phyloP scores from a whole-genome alignment of 2,888 invertebrate genomes.

The Calliphora vomitoria region DNA sequence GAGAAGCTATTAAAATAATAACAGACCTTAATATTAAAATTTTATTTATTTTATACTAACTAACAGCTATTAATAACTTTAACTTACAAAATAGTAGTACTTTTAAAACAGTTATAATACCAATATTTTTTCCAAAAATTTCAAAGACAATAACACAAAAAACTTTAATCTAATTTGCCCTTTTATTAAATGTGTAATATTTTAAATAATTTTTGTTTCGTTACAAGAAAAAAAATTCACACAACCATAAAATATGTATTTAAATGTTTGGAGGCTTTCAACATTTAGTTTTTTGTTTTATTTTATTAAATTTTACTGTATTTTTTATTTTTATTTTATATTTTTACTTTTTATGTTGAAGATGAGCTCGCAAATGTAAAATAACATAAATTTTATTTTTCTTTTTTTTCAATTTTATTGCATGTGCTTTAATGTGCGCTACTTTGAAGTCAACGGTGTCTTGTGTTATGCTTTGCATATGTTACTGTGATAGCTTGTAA shows the following conservation, averaged over 20 bases:
- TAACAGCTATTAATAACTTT: too few relatives aligned
- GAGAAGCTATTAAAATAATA: too few relatives aligned
- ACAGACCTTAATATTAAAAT: too few relatives aligned
- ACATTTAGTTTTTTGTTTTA: neutral
- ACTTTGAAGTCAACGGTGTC: neutral
- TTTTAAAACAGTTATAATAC: too few relatives aligned
- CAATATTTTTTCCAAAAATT: too few relatives aligned
- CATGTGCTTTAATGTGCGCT: constrained; percentile 6
- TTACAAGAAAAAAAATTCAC: neutral
- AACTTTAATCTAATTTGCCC: too few relatives aligned
- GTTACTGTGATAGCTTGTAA: neutral
- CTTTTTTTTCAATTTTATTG: neutral
- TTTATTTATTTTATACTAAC: too few relatives aligned
- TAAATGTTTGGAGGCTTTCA: neutral
- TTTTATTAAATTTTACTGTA: constrained; percentile 3
- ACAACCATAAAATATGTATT: neutral
- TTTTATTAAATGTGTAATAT: too few relatives aligned
- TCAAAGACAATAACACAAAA: too few relatives aligned
- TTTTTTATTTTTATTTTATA: neutral
- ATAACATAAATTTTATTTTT: constrained; percentile 50
- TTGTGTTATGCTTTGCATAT: neutral
- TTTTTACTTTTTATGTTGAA: constrained; percentile 18
- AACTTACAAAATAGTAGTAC: too few relatives aligned
- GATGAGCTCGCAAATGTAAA: constrained; percentile 47
- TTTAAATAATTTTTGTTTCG: neutral